Conservation (phyloP, 1,140 invertebrate species). For the Pseudomyrmex pallidus region DNA sequence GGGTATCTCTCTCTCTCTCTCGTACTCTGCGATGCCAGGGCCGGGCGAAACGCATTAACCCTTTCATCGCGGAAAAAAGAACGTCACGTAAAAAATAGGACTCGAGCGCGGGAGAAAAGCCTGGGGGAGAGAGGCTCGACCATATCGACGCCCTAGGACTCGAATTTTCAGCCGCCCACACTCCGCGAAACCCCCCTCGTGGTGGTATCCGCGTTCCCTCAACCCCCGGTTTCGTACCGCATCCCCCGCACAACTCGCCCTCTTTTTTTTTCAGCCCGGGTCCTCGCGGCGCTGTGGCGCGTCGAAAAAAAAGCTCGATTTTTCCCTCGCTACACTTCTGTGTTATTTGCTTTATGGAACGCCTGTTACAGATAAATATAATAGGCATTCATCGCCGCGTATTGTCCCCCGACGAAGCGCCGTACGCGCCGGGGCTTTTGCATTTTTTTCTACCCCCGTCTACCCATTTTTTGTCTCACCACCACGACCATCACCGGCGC, state of each 20-base stretch:
- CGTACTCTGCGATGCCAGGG: slow-evolving; percentile 15
- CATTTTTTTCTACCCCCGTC: slow-evolving; percentile 78
- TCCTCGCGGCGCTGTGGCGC: slow-evolving; percentile 73
- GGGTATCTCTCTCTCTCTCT: slow-evolving; percentile 3
- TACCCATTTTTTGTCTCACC: slow-evolving; percentile 73
- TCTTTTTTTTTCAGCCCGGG: slow-evolving; percentile 66
- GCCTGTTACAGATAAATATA: slow-evolving; percentile 86
- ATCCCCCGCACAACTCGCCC: slow-evolving; percentile 46
- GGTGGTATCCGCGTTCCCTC: slow-evolving; percentile 16
- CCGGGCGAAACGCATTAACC: slow-evolving; percentile 52
- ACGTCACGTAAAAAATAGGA: slow-evolving; percentile 60
- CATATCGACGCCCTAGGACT: slow-evolving; percentile 59
- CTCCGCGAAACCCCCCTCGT: slow-evolving; percentile 18
- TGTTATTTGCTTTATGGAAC: slow-evolving; percentile 85
- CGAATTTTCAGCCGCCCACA: slow-evolving; percentile 44
- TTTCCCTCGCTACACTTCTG: slow-evolving; percentile 82
- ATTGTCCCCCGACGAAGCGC: slow-evolving; percentile 83
- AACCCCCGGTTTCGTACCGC: slow-evolving; percentile 23
- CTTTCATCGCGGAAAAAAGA: slow-evolving; percentile 53
- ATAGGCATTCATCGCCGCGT: slow-evolving; percentile 85
- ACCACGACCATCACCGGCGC: slow-evolving; percentile 53
- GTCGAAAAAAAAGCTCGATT: slow-evolving; percentile 75
- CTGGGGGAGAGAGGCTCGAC: slow-evolving; percentile 32
- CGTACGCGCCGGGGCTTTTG: slow-evolving; percentile 80
- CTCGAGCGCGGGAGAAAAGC: slow-evolving; percentile 32